Evolutionary conservation across 2,888 invertebrate genomes (phyloP), one percentile per base, ranked within the genome.

Genomic region (Esperia sulphurella): DNA sequence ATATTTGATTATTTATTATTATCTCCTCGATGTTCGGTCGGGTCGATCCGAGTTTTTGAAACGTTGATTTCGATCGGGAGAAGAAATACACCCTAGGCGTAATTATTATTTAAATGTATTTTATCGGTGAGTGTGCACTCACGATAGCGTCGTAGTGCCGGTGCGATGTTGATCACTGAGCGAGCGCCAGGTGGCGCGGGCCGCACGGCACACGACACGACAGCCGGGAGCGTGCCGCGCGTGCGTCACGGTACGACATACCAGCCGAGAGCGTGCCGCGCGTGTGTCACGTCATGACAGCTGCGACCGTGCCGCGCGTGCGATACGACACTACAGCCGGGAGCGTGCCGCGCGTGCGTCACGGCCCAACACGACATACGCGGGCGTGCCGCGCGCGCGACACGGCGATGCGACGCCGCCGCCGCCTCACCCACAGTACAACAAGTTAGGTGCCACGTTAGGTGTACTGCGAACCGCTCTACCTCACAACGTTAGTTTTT

Each of bases 11-110:
- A 78, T 83, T 85, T 82, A 80, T 81, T 79, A 84, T 87, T 84
- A 83, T 86, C 87, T 86, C 85, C 86, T 83, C 82, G 86, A 86
- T 82, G 83, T 78, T 77, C 79, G 76, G 79, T 87, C 84, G 85
- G 80, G 79, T 83, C 85, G 85, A 81, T 84, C 85, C 85, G 88
- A 82, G 84, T 87, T 85, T 85, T 80, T 81, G 85, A 86, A 85
- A 85, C 85, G 85, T 87, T 85, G 81, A 83, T 84, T 84, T 85
- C 83, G 83, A 79, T 86, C 87, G 84, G 88, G 86, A 87, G 87
- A 87, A 87, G 88, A 87, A 88, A 82, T 86, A 88, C 88, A 88
- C 77, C 88, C 78, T 88, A 88, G 84, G 72, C 77, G 74, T 86
- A 86, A 79, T 82, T 83, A 84, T 84, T 82, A 83, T 87, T 83